phyloP scores from a whole-genome alignment of 2,888 invertebrate species.

The Cryptocheilus praepositus region DNA sequence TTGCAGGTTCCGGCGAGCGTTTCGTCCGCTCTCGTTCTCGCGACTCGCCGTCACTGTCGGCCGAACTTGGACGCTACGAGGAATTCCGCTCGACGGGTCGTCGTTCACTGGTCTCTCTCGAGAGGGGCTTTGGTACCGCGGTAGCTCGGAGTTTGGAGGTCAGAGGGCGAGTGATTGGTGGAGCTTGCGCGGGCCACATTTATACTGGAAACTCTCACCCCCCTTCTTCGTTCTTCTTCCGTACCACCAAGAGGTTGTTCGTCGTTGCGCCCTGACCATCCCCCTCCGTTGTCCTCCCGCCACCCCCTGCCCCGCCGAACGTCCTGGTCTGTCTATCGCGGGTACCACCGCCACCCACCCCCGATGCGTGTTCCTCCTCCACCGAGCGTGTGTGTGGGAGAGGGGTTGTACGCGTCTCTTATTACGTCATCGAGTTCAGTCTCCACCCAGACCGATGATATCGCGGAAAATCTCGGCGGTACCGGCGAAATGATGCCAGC shows the following conservation, averaged over 20 bases:
- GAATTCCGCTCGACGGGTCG: too few relatives aligned
- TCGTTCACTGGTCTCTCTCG: neutral
- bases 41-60: too few relatives aligned
- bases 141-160: slow-evolving; percentile 65
- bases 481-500: neutral
- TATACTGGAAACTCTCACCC: slow-evolving; percentile 60
- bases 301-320: slow-evolving; percentile 7
- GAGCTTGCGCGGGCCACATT: slow-evolving; percentile 70
- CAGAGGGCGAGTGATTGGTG: slow-evolving; percentile 70
- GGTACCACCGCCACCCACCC: neutral
- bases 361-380: slow-evolving; percentile 1
- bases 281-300: slow-evolving; percentile 35
- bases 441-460: slow-evolving; percentile 43
- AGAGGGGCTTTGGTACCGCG: slow-evolving; percentile 44
- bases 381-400: neutral
- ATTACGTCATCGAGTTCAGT: slow-evolving; percentile 45
- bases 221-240: slow-evolving; percentile 54
- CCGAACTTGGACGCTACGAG: too few relatives aligned
- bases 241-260: slow-evolving; percentile 42
- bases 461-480: slow-evolving; percentile 9
- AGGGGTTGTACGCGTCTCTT: slow-evolving; percentile 25
- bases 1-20: too few relatives aligned
- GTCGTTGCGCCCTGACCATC: slow-evolving; percentile 18
- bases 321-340: too few relatives aligned
- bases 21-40: too few relatives aligned